Evolutionary conservation across 2,113 vertebrate species (phyloP), one percentile per base, ranked within the genome.

Genomic region (Pleuronectes platessa): DNA sequence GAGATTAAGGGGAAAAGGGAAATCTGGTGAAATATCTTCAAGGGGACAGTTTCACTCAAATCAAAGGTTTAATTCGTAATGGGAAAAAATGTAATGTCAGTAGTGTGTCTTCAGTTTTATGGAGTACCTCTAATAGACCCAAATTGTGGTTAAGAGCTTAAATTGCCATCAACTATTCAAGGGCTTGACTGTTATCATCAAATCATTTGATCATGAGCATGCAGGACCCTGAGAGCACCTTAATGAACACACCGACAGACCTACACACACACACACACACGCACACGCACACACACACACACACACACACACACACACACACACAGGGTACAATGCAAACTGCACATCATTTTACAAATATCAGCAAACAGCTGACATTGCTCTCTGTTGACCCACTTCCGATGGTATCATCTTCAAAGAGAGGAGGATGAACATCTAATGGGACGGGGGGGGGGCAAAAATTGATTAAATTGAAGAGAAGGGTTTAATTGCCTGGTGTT

Each of bases 381-480:
- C 85, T 90, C 71, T 79, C 71, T 71, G 74, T 61, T 92, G 91
- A 92, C 89, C 88, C 80, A 92, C 69, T 90, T 92, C 77, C 61
- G 71, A 86, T 84, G 64, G 75, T 84, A 87, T 89, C 89, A 59
- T 81, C 88, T 88, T 88, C 81, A 89, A 88, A 88, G 74, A 61
- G 45, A 79, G 24, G 40, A 21, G 47, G 49, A 69, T 27, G 5
- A 42, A 70, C 79, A 76, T 61, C 68, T 59, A 83, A 83, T 59
- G 63, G 68, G 59, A 62, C 71, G 21, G 66, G 56, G n/a, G 24
- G 2, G 2, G 24, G 24, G 24, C 2, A 11, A 61, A 55, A 78
- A 18, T 55, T 58, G 84, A 88, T 90, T 88, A 79, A 84, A 87
- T 20, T 68, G 63, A 73, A 78, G 66, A 79, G 71, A 79, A 21